phyloP scores from a whole-genome alignment of 2,888 invertebrate genomes.

The Tipula vernalis region DNA sequence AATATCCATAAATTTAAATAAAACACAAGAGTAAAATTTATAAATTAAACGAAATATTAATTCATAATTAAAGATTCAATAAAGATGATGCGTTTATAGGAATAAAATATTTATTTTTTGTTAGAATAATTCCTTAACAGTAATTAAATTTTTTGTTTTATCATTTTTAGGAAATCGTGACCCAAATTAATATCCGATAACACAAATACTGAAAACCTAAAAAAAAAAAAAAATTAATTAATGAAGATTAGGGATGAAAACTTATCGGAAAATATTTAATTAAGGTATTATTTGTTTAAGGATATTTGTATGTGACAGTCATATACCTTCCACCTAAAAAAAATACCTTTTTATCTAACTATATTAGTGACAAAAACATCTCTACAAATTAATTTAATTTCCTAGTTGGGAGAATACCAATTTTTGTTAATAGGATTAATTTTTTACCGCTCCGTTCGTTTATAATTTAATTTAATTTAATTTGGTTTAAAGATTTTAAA shows the following conservation, averaged over 20 bases:
- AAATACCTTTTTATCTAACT: background rate
- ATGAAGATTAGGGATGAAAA: background rate
- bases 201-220: background rate
- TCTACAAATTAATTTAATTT: too few species aligned
- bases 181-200: background rate
- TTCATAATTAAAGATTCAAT: background rate
- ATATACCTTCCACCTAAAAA: background rate
- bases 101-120: background rate
- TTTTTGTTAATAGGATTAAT: too few species aligned
- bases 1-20: background rate
- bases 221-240: background rate
- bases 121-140: background rate
- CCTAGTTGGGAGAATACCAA: too few species aligned
- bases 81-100: background rate
- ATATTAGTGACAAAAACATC: background rate
- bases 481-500: too few species aligned
- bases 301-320: background rate
- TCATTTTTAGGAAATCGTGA: background rate
- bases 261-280: background rate
- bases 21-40: background rate
- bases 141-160: background rate
- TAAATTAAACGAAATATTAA: background rate
- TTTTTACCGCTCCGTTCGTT: too few species aligned
- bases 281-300: background rate
- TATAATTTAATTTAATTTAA: too few species aligned